A percentile compares a stretch with the other conserved stretches of the same genome.
Conservation (phyloP, 1,140 invertebrate genomes). For the Drosophila varians region DNA sequence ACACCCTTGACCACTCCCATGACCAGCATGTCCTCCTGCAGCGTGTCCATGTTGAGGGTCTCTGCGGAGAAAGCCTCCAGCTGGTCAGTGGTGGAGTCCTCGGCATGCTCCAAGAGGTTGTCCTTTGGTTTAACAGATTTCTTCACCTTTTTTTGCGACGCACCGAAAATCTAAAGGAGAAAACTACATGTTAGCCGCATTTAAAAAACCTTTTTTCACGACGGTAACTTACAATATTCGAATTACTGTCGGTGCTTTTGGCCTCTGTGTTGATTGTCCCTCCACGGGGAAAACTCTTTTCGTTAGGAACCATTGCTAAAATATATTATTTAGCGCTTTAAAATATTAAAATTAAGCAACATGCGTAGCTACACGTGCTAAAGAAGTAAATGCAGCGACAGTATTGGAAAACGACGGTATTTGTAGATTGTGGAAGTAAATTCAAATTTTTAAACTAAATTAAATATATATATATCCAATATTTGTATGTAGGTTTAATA, state of each 20-base stretch:
- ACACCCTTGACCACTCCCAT: conserved; percentile 74
- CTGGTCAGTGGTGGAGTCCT: conserved; percentile 43
- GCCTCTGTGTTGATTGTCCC: conserved; percentile 47
- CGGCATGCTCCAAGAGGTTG: conserved; percentile 3
- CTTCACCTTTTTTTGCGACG: conserved; percentile 69
- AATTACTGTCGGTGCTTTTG: conserved; percentile 25
- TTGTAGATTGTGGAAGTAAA: not conserved
- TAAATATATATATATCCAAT: too few species aligned
- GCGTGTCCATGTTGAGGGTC: conserved; percentile 66
- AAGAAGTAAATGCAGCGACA: not conserved
- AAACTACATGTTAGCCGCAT: not conserved
- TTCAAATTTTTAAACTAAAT: too few species aligned
- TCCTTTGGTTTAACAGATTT: conserved; percentile 61
- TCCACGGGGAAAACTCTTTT: conserved; percentile 82
- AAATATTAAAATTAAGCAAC: conserved; percentile 46
- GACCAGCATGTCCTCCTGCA: conserved; percentile 78
- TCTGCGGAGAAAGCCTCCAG: conserved; percentile 72
- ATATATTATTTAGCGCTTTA: conserved; percentile 24
- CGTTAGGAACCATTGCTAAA: conserved; percentile 44
- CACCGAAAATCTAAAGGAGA: conserved; percentile 67
- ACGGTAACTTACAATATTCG: conserved; percentile 67
- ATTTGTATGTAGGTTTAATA: too few species aligned
- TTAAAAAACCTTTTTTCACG: not conserved
- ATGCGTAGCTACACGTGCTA: conserved; percentile 56
- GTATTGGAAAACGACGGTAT: not conserved